These are phyloP conservation scores for Meta bourneti DNA, from an alignment of 2,888 invertebrate genomes.

Conservation along the genomic window DNA sequence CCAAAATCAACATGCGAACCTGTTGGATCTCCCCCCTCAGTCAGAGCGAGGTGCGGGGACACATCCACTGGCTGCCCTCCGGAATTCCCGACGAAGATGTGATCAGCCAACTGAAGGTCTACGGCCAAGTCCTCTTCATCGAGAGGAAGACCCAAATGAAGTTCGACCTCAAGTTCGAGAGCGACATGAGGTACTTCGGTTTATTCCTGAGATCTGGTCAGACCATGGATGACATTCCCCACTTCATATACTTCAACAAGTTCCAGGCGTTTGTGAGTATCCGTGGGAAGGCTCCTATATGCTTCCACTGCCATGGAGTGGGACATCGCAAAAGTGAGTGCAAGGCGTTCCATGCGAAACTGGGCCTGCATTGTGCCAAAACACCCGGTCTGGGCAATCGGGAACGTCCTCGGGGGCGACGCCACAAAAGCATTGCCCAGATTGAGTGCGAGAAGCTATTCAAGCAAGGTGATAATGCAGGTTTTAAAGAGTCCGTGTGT, in stretches of 20 bases:
- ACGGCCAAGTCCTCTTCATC: conserved; percentile 44
- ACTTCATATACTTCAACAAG: conserved; percentile 7
- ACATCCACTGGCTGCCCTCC: conserved; percentile 49
- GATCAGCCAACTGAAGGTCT: background rate
- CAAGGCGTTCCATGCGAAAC: conserved; percentile 8
- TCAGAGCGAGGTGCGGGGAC: conserved; percentile 40
- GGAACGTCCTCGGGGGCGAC: conserved; percentile 3
- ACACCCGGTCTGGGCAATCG: background rate
- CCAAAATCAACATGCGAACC: conserved; percentile 27
- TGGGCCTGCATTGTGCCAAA: background rate
- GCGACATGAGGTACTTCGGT: conserved; percentile 49
- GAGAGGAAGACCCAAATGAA: conserved; percentile 12
- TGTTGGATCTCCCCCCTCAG: conserved; percentile 59
- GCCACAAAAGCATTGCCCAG: background rate
- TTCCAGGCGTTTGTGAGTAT: conserved; percentile 5
- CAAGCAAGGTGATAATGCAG: too few species aligned
- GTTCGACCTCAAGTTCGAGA: conserved; percentile 1
- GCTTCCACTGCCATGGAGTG: conserved; percentile 42
- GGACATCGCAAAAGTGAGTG: conserved; percentile 50
- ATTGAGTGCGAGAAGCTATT: too few species aligned
- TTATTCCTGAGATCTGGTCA: conserved; percentile 24
- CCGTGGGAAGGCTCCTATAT: conserved; percentile 34
- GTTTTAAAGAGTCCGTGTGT: background rate
- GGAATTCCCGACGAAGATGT: background rate
- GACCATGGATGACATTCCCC: conserved; percentile 33